Conservation (phyloP, 2,113 vertebrate genomes). For the Triplophysa tibetana region DNA sequence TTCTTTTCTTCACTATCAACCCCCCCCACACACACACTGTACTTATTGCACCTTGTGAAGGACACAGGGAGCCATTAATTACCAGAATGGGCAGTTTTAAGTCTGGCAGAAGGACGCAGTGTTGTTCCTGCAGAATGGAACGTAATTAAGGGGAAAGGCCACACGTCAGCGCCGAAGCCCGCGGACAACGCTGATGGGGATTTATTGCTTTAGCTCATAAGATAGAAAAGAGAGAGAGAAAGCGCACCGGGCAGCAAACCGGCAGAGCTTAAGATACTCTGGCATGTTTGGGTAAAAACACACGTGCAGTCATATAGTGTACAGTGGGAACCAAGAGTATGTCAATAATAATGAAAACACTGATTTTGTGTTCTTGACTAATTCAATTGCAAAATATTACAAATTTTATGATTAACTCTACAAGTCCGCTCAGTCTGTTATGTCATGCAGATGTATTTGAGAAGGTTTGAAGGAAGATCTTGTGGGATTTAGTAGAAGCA, state of each 20-base stretch:
- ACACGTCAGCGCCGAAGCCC: constrained; percentile 67
- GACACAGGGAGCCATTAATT: constrained; percentile 73
- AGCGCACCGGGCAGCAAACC: background rate
- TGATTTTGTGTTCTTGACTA: too few species aligned
- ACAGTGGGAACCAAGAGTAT: too few species aligned
- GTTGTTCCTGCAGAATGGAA: constrained; percentile 75
- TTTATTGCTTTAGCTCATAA: constrained; percentile 63
- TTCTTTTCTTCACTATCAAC: constrained; percentile 23
- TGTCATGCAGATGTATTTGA: too few species aligned
- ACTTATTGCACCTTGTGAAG: constrained; percentile 64
- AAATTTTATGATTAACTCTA: too few species aligned
- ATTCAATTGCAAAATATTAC: too few species aligned
- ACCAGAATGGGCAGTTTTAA: constrained; percentile 70
- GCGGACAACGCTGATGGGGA: constrained; percentile 68
- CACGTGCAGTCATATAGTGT: background rate
- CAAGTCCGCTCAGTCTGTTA: too few species aligned
- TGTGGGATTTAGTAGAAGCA: too few species aligned
- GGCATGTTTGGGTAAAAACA: constrained; percentile 21
- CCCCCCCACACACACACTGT: constrained; percentile 19
- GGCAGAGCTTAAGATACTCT: background rate
- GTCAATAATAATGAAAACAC: too few species aligned
- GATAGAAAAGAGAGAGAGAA: constrained; percentile 33
- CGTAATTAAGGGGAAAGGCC: constrained; percentile 78
- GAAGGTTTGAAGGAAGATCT: too few species aligned
- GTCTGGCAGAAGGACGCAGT: constrained; percentile 73